These are phyloP conservation scores for Lycia hirtaria DNA, from an alignment of 2,888 invertebrate species.

Conservation along the genomic window DNA sequence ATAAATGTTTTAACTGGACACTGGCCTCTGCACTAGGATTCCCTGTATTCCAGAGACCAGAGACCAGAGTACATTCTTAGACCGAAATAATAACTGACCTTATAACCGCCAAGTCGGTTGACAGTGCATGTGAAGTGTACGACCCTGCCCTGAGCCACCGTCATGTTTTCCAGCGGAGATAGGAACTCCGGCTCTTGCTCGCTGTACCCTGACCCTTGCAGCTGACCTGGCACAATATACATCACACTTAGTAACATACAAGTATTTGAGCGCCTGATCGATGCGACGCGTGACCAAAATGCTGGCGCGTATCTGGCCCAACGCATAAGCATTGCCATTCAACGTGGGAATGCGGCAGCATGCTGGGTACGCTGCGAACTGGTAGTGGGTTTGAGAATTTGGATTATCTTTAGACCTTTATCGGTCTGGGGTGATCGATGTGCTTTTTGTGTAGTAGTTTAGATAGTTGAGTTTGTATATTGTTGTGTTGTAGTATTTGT, in stretches of 20 bases:
- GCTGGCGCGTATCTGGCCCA: too few species aligned
- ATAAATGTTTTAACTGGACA: too few species aligned
- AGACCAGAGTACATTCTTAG: not conserved
- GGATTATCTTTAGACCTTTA: too few species aligned
- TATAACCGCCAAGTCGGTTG: conserved; percentile 93
- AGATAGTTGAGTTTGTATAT: too few species aligned
- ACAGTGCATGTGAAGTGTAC: conserved; percentile 96
- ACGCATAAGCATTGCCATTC: too few species aligned
- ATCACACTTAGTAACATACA: not conserved
- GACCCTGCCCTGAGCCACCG: conserved; percentile 94
- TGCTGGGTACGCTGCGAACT: too few species aligned
- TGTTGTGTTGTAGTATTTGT: too few species aligned
- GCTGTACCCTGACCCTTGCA: conserved; percentile 76
- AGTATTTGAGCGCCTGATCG: not conserved
- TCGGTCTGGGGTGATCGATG: too few species aligned
- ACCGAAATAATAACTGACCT: conserved; percentile 76
- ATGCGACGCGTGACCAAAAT: not conserved
- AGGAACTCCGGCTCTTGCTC: conserved; percentile 91
- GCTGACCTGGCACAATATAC: conserved; percentile 63
- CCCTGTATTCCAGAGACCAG: not conserved
- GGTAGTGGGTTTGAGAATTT: too few species aligned
- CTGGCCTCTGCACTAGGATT: too few species aligned
- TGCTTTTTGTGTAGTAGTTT: too few species aligned
- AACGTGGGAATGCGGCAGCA: too few species aligned
- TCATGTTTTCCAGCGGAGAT: conserved; percentile 93